Conservation (phyloP, 2,113 vertebrate genomes). For the Myotis brandtii region DNA sequence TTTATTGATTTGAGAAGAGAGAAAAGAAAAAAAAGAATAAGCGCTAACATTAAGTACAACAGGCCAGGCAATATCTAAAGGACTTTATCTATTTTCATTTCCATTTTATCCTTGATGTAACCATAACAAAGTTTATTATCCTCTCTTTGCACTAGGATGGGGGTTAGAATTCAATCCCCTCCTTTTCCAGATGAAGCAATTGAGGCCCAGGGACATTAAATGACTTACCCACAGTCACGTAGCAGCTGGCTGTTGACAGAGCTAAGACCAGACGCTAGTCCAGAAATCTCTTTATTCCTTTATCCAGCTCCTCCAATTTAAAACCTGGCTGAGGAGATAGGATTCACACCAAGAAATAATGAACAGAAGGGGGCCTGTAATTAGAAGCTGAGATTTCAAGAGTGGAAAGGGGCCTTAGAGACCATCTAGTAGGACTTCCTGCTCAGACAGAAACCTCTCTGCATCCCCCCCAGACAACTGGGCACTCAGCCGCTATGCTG, state of each 20-base stretch:
- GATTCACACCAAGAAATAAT: slow-evolving; percentile 17
- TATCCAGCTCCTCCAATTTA: slow-evolving; percentile 23
- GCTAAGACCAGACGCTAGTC: not conserved
- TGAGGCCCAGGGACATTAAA: not conserved
- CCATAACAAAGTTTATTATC: not conserved
- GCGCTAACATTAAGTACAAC: not conserved
- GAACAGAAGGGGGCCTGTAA: not conserved
- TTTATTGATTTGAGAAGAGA: too few species aligned
- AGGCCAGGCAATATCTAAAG: not conserved
- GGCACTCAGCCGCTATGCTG: not conserved
- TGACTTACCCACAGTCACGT: not conserved
- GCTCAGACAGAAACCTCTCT: not conserved
- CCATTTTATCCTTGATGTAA: not conserved
- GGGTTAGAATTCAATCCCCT: not conserved
- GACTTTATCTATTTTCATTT: not conserved
- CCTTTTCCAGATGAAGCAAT: slow-evolving; percentile 10
- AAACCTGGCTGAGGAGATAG: slow-evolving; percentile 13
- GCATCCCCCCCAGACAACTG: not conserved
- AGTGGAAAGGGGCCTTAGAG: not conserved
- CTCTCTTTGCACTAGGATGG: not conserved
- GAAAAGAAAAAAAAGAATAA: not conserved
- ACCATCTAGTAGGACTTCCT: not conserved
- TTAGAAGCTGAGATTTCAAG: slow-evolving; percentile 33
- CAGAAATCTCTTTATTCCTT: not conserved
- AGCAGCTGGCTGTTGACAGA: not conserved